Evolutionary conservation across 2,888 invertebrate species (phyloP).

Genomic region (Dryadula phaetusa): DNA sequence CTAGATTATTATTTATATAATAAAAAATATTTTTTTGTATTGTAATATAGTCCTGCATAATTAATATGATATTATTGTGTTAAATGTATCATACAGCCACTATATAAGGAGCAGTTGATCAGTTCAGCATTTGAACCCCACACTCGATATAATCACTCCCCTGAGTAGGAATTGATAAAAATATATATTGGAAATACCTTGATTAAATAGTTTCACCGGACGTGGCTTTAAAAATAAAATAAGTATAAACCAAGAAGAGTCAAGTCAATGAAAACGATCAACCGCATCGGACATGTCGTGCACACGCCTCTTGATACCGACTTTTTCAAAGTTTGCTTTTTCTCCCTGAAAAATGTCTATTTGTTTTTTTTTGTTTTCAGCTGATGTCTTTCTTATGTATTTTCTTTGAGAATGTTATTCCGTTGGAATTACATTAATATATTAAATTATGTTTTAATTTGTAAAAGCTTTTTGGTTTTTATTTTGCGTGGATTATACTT

Average conservation of each 20-base stretch:
- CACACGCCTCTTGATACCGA: slow-evolving; percentile 36
- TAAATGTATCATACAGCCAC: no score
- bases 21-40: no score
- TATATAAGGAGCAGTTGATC: no score
- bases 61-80: no score
- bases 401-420: background rate
- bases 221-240: slow-evolving; percentile 1
- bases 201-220: background rate
- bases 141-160: no score
- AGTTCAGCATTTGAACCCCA: no score
- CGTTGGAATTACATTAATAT: background rate
- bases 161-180: no score
- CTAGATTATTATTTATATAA: no score
- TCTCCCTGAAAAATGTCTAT: slow-evolving; percentile 23
- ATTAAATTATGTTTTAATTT: background rate
- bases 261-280: slow-evolving; percentile 34
- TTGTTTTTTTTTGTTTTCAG: slow-evolving; percentile 20
- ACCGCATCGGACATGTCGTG: slow-evolving; percentile 28
- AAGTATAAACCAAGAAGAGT: slow-evolving; percentile 25
- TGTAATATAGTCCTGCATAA: no score
- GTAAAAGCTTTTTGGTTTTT: background rate
- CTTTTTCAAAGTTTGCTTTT: slow-evolving; percentile 34
- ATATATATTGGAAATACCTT: background rate
- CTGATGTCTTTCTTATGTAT: slow-evolving; percentile 17
- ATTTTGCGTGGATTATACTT: background rate